Conservation (phyloP, 1,140 invertebrate species). For the Manduca sexta region DNA sequence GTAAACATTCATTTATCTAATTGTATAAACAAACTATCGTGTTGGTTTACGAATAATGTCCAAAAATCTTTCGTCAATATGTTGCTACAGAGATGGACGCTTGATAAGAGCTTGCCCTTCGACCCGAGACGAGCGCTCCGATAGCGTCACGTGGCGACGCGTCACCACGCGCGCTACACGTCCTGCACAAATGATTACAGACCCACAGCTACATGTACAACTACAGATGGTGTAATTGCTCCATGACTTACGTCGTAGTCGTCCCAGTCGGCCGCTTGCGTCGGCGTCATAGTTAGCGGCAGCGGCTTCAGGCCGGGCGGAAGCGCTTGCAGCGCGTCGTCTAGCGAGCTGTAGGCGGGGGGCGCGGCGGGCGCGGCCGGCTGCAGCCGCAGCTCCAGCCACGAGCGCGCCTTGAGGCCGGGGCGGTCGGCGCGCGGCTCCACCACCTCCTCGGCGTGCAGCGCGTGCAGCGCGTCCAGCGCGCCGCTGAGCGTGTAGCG, state of each 20-base stretch:
- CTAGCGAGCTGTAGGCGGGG: not conserved
- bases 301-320: conserved; percentile 1
- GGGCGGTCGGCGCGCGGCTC: conserved; percentile 11
- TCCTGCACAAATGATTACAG: too few species aligned
- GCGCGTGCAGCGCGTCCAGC: conserved; percentile 6
- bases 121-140: not conserved
- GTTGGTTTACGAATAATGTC: too few species aligned
- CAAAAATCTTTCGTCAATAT: not conserved
- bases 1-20: too few species aligned
- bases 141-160: not conserved
- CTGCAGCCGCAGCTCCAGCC: conserved; percentile 14
- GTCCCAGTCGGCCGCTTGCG: not conserved
- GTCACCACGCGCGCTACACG: too few species aligned
- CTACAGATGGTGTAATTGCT: too few species aligned
- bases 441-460: conserved; percentile 35
- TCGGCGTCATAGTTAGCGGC: conserved; percentile 4
- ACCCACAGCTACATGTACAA: too few species aligned
- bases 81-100: not conserved
- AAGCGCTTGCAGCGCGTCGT: conserved; percentile 1
- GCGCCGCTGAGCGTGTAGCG: conserved; percentile 41
- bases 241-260: too few species aligned
- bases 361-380: conserved; percentile 7
- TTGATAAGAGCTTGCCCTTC: not conserved
- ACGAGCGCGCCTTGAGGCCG: conserved; percentile 20
- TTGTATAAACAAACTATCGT: too few species aligned